Conservation (phyloP, 2,113 vertebrate genomes). For the Platichthys flesus region DNA sequence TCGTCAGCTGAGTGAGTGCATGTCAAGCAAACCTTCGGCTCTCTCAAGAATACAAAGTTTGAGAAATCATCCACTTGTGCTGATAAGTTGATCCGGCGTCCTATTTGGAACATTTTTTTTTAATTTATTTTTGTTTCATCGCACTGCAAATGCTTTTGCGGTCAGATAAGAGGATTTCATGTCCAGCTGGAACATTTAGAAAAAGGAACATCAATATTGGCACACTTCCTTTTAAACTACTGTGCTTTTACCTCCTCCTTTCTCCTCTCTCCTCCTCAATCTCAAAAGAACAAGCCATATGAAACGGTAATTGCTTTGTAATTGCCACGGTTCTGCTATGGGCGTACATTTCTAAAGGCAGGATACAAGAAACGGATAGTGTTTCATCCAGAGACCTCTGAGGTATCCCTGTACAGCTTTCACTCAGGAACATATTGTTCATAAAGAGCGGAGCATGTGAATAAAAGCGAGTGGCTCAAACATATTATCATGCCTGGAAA, state of each 20-base stretch:
- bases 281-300: slow-evolving; percentile 54
- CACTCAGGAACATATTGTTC: slow-evolving; percentile 44
- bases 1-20: slow-evolving; percentile 11
- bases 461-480: slow-evolving; percentile 17
- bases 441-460: slow-evolving; percentile 19
- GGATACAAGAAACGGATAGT: slow-evolving; percentile 57
- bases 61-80: slow-evolving; percentile 24
- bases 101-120: neutral
- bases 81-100: slow-evolving; percentile 37
- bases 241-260: slow-evolving; percentile 40
- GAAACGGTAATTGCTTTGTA: slow-evolving; percentile 78
- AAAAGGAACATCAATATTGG: slow-evolving; percentile 43
- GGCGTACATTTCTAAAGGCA: slow-evolving; percentile 62
- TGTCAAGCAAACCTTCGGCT: neutral
- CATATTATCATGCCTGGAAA: slow-evolving; percentile 5
- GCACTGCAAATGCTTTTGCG: slow-evolving; percentile 29
- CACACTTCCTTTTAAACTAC: slow-evolving; percentile 44
- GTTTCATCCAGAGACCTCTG: slow-evolving; percentile 68
- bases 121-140: slow-evolving; percentile 25
- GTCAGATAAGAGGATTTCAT: slow-evolving; percentile 23
- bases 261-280: slow-evolving; percentile 33
- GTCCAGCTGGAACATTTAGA: slow-evolving; percentile 22
- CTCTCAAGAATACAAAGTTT: slow-evolving; percentile 11
- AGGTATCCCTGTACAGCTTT: slow-evolving; percentile 48
- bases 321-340: slow-evolving; percentile 65